These are phyloP conservation scores for Halyomorpha halys DNA, from an alignment of 1,140 invertebrate genomes.

Conservation along the genomic window DNA sequence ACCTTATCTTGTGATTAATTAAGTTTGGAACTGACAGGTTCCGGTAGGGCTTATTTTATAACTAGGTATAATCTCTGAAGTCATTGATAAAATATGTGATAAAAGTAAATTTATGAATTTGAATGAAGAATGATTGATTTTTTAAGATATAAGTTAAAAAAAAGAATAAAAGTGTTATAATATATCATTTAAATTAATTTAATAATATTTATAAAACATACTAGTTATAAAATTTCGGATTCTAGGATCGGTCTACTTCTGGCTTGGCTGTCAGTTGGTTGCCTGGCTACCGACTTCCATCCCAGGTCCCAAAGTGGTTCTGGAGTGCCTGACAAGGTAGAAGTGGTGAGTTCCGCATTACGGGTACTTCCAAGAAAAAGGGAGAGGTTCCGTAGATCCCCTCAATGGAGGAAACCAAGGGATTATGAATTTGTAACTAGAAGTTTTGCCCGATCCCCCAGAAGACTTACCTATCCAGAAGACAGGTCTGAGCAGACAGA, in stretches of 20 bases:
- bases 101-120: too few relatives aligned
- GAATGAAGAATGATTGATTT: too few relatives aligned
- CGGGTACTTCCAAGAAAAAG: conserved; percentile 16
- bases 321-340: conserved; percentile 7
- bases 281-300: neutral
- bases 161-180: too few relatives aligned
- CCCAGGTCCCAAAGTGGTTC: neutral
- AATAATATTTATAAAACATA: too few relatives aligned
- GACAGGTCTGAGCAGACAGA: conserved; percentile 13
- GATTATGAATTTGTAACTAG: conserved; percentile 25
- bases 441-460: conserved; percentile 1
- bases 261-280: neutral
- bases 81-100: too few relatives aligned
- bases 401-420: conserved; percentile 22
- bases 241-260: neutral
- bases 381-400: neutral
- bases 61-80: too few relatives aligned
- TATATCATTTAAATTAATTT: too few relatives aligned
- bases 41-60: too few relatives aligned
- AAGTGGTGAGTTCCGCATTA: conserved; percentile 21
- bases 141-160: too few relatives aligned
- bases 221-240: neutral
- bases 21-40: too few relatives aligned
- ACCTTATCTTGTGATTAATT: too few relatives aligned
- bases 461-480: conserved; percentile 14